phyloP scores from a whole-genome alignment of 1,140 invertebrate species.

The Heliothis virescens region DNA sequence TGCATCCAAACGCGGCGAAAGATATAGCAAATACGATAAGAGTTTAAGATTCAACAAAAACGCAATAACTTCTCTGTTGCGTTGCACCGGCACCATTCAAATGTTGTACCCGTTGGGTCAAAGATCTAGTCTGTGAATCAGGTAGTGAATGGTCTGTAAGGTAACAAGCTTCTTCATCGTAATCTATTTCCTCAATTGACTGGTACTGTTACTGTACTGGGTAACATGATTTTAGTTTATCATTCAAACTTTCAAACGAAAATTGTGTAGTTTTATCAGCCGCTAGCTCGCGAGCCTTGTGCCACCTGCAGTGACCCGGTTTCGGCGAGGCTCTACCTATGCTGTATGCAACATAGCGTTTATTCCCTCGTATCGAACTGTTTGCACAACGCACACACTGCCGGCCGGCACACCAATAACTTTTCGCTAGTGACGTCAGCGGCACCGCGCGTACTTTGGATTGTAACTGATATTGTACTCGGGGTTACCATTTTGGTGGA shows the following conservation, averaged over 20 bases:
- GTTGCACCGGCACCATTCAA: not conserved
- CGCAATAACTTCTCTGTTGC: not conserved
- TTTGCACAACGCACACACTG: slow-evolving; percentile 33
- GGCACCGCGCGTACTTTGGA: not conserved
- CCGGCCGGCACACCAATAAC: slow-evolving; percentile 8
- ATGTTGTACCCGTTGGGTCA: not conserved
- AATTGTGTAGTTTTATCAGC: not conserved
- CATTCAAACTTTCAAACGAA: not conserved
- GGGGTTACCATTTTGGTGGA: too few species aligned
- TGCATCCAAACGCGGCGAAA: not conserved
- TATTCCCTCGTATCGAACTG: slow-evolving; percentile 46
- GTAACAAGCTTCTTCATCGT: not conserved
- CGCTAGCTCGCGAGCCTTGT: slow-evolving; percentile 25
- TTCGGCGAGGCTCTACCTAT: slow-evolving; percentile 26
- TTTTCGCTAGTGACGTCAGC: slow-evolving; percentile 13
- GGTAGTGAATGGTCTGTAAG: slow-evolving; percentile 12
- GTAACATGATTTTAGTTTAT: not conserved
- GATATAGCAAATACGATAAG: not conserved
- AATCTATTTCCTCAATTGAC: not conserved
- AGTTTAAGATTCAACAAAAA: not conserved
- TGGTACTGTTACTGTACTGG: not conserved
- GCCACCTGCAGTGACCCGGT: slow-evolving; percentile 40
- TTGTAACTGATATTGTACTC: not conserved
- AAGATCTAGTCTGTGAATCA: not conserved
- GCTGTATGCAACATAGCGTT: slow-evolving; percentile 40